Conservation (phyloP, 2,797 vertebrate species). For the Sebastolobus altivelis region DNA sequence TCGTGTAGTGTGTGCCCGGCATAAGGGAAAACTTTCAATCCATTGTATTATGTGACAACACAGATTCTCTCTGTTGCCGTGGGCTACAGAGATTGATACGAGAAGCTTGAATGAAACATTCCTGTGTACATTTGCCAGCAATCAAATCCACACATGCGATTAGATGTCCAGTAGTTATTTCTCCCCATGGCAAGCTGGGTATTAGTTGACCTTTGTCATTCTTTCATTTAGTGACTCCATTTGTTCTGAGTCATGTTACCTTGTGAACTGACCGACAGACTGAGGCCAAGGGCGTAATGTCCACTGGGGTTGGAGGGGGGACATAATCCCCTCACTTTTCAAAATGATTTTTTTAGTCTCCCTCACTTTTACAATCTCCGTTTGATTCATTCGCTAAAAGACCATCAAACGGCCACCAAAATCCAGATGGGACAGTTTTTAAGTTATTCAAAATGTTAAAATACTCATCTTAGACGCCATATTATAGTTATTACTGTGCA, state of each 20-base stretch:
- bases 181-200: background rate
- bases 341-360: background rate
- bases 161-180: background rate
- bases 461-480: background rate
- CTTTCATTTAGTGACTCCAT: conserved; percentile 18
- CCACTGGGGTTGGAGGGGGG: too few relatives aligned
- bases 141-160: conserved; percentile 6
- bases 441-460: background rate
- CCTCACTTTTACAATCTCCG: background rate
- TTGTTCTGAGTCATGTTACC: background rate
- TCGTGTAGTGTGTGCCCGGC: too few relatives aligned
- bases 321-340: background rate
- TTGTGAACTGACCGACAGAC: conserved; percentile 10
- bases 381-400: background rate
- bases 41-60: background rate
- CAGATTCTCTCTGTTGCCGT: background rate
- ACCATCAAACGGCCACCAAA: background rate
- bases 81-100: background rate
- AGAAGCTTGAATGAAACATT: conserved; percentile 11
- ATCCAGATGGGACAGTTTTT: background rate
- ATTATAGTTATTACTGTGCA: background rate
- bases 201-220: conserved; percentile 4
- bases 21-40: background rate
- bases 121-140: conserved; percentile 11
- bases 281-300: background rate